A percentile compares a stretch with the other conserved stretches of the same genome.
phyloP scores from a whole-genome alignment of 2,888 invertebrate genomes.

The Trachelus stipa region DNA sequence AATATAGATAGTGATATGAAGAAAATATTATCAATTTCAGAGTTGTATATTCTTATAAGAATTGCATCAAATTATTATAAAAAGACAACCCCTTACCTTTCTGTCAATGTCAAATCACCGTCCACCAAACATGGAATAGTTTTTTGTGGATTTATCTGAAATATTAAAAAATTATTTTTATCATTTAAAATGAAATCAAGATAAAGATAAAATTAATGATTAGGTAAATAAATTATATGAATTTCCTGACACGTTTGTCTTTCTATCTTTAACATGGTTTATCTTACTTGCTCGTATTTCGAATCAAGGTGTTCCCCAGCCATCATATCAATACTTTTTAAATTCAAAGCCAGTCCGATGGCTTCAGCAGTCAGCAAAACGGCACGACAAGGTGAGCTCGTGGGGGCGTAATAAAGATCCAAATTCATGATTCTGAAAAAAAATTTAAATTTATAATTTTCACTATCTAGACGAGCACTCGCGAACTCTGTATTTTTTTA shows the following conservation, averaged over 20 bases:
- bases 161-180: conserved; percentile 1
- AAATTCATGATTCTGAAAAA: conserved; percentile 42
- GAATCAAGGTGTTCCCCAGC: conserved; percentile 61
- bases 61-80: not conserved
- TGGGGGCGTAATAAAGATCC: conserved; percentile 53
- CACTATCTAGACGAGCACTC: not conserved
- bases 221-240: not conserved
- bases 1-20: too few species aligned
- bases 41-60: too few species aligned
- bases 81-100: conserved; percentile 44
- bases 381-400: conserved; percentile 62
- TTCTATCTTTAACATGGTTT: not conserved
- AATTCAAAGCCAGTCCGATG: conserved; percentile 59
- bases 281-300: conserved; percentile 61
- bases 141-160: conserved; percentile 54
- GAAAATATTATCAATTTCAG: too few species aligned
- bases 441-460: not conserved
- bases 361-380: conserved; percentile 62
- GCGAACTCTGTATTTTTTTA: not conserved
- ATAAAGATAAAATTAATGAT: not conserved
- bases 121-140: conserved; percentile 57
- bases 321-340: conserved; percentile 55
- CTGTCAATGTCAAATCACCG: conserved; percentile 53
- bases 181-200: conserved; percentile 1
- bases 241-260: not conserved